Evolutionary conservation across 2,113 vertebrate species (phyloP).

Genomic region (Scomber japonicus): DNA sequence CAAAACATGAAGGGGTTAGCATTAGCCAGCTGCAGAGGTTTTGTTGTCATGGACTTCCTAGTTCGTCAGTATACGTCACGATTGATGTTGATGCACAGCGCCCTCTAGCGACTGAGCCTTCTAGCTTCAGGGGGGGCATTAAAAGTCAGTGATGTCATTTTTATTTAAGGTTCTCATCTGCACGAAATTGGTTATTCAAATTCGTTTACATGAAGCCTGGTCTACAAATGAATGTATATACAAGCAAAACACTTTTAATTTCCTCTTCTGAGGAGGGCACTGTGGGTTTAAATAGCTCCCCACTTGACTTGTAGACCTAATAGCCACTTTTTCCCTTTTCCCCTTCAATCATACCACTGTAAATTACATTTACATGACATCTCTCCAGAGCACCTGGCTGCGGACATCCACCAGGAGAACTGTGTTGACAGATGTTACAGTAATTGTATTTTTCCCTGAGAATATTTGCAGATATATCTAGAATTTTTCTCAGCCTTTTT

Average conservation of each 20-base stretch:
- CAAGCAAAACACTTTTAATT: conserved; percentile 9
- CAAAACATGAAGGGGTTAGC: neutral
- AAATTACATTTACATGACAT: conserved; percentile 1
- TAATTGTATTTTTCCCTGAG: neutral
- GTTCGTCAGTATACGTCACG: conserved; percentile 64
- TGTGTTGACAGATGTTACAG: neutral
- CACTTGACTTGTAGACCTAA: neutral
- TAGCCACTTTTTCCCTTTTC: neutral
- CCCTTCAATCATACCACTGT: neutral
- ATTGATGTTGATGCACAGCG: neutral
- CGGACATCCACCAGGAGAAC: neutral
- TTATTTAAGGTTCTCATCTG: conserved; percentile 1
- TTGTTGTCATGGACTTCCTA: conserved; percentile 51
- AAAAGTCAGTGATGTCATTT: conserved; percentile 59
- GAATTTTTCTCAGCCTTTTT: neutral
- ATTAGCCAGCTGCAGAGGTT: neutral
- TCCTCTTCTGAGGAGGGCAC: neutral
- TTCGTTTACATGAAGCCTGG: conserved; percentile 20
- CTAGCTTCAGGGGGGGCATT: neutral
- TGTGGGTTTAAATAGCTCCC: neutral
- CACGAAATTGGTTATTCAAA: conserved; percentile 35
- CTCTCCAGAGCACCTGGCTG: neutral
- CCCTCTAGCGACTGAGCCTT: conserved; percentile 56
- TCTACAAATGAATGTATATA: conserved; percentile 3
- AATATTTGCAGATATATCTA: neutral